Evolutionary conservation across 2,797 vertebrate species (phyloP), one percentile per base, ranked within the genome.

Genomic region (Cichlasoma orientale): DNA sequence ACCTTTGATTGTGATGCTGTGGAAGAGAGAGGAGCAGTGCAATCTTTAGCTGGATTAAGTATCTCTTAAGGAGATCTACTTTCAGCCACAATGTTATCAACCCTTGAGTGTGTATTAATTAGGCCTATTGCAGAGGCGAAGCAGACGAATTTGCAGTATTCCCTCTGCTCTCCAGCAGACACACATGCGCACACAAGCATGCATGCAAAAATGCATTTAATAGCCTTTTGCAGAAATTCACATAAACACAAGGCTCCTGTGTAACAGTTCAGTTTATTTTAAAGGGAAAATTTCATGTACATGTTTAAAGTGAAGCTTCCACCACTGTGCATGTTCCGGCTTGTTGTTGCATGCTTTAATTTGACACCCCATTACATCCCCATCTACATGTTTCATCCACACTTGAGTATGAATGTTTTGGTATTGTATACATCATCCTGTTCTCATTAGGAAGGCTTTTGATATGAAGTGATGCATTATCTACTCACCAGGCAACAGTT

Each of bases 31-130:
- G 88, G 86, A 91, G 92, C 90, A 80, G 89, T 85, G 89, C 89
- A 91, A 93, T 95, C 93, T 95, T 93, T 93, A 92, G 93, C 87
- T 92, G 95, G 95, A 95, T 96, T 96, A 95, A 95, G 90, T 94
- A 94, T 94, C 95, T 95, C 93, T 95, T 95, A 95, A 93, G 90
- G 92, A 95, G 94, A 95, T 96, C 93, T 89, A 91, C 93, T 95
- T 94, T 94, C 94, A 94, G 92, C 91, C 91, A 88, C 93, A 93
- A 88, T 90, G 91, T 93, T 95, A 94, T 95, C 94, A 95, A 92
- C 88, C 88, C 83, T 89, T 87, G 91, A 92, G 90, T 92, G 91
- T 94, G 92, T 95, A 95, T 95, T 96, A 94, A 96, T 95, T 96
- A 95, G 92, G 89, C 82, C 92, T 89, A 92, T 91, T 94, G 94